Base-by-base conservation (phyloP, 2,113 vertebrate genomes). In the Mionectes macconnelli region DNA sequence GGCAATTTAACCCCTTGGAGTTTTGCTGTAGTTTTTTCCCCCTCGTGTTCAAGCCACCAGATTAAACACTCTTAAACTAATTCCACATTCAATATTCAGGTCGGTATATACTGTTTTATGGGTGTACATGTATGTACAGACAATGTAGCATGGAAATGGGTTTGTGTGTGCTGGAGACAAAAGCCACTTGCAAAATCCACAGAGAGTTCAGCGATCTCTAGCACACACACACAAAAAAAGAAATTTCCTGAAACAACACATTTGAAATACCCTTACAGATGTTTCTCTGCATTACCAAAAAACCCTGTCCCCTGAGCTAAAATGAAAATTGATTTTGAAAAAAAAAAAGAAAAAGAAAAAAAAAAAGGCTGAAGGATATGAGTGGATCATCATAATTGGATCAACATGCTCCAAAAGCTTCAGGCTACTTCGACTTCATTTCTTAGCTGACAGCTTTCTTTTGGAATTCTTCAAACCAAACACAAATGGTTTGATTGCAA, bases 291-390 rank as follows among this genome's bases (percentile, higher is more conserved):
- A 89, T 97, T 96, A 95, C 72, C 59, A 81, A 86, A 87, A 95
- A 91, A 83, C 76, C 8, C 20, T 1, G 49, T 88, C 94, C 96
- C 96, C 84, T 96, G 92, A 97, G 97, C 95, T 97, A 97, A 97
- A 97, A 96, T 96, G 96, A 97, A 98, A 98, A 98, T 97, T 98
- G 97, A 98, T 98, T 98, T 98, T 96, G 96, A 94, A 96, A 94
- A 94, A 94, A 94, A 87, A 89, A 82, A 20, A 45, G 13, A 45
- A 45, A 45, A 89, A 82, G n/a, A 35, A 37, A 60, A 60, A 60
- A 56, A 56, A 56, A 56, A 50, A 28, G 50, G 83, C 95, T 97
- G 94, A 95, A 98, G 97, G 97, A 98, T 98, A 96, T 97, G 97
- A 98, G 89, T 91, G 94, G 97, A 97, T 97, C 96, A 97, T 97